Conservation (phyloP, 1,140 invertebrate species). For the Araneus ventricosus region DNA sequence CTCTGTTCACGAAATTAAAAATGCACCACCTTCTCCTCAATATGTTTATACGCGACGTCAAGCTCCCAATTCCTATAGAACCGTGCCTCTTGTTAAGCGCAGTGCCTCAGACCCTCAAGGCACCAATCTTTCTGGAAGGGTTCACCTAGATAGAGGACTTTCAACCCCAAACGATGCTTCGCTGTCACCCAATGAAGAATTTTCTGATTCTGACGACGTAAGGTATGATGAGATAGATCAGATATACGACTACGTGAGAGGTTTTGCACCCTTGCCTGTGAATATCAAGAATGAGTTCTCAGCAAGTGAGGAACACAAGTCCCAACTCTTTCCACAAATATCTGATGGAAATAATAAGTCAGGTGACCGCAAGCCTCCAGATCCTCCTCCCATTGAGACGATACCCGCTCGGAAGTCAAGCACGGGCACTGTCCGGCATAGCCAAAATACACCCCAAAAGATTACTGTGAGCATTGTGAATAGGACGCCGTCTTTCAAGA, state of each 20-base stretch:
- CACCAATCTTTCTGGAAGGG: conserved; percentile 20
- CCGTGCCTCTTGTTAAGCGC: conserved; percentile 71
- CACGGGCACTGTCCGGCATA: conserved; percentile 40
- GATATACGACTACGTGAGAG: conserved; percentile 96
- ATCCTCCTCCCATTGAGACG: conserved; percentile 93
- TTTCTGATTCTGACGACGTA: conserved; percentile 83
- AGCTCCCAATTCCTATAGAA: conserved; percentile 32
- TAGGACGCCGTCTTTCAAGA: conserved; percentile 43
- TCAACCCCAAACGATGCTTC: conserved; percentile 63
- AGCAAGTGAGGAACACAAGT: conserved; percentile 54
- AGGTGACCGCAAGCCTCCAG: conserved; percentile 83
- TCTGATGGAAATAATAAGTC: neutral
- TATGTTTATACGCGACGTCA: conserved; percentile 45
- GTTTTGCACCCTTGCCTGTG: conserved; percentile 90
- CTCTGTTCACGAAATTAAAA: conserved; percentile 71
- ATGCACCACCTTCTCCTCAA: conserved; percentile 50
- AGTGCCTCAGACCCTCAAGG: conserved; percentile 74
- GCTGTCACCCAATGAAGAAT: conserved; percentile 9
- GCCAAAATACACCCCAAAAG: conserved; percentile 59
- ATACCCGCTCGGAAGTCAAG: conserved; percentile 83
- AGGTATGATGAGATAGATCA: conserved; percentile 96
- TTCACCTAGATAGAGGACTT: conserved; percentile 42
- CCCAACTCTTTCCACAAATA: conserved; percentile 58
- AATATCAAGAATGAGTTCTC: conserved; percentile 75
- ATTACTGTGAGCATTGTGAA: conserved; percentile 72